phyloP scores from a whole-genome alignment of 2,797 vertebrate genomes.

The Nannoperca australis region DNA sequence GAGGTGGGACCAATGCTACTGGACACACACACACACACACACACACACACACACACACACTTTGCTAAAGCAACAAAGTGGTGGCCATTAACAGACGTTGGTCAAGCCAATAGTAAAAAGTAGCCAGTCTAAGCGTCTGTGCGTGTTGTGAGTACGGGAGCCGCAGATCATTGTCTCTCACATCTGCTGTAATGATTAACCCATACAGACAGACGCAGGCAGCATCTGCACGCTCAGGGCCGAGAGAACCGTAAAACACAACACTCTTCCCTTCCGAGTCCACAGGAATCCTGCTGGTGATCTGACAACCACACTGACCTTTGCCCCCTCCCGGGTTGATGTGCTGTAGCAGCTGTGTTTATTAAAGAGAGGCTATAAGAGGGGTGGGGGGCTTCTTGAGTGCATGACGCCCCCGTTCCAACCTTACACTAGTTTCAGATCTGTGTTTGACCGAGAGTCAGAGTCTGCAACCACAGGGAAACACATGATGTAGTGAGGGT shows the following conservation, averaged over 20 bases:
- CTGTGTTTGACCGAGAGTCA: not conserved
- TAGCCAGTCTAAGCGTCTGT: not conserved
- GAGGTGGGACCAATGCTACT: constrained; percentile 27
- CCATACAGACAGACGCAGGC: constrained; percentile 38
- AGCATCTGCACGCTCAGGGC: constrained; percentile 2
- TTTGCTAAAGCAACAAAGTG: constrained; percentile 6
- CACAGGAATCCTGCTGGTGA: constrained; percentile 48
- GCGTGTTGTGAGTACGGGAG: not conserved
- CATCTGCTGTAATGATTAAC: constrained; percentile 71
- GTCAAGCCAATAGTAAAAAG: constrained; percentile 12
- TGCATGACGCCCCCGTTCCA: not conserved
- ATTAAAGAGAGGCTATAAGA: constrained; percentile 24
- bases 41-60: constrained; percentile 4
- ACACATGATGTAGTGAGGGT: constrained; percentile 14
- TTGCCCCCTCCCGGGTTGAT: constrained; percentile 49
- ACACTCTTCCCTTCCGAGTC: constrained; percentile 21
- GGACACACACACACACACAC: constrained; percentile 12
- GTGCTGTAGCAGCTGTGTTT: constrained; percentile 69
- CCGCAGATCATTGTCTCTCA: constrained; percentile 33
- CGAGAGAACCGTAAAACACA: constrained; percentile 38
- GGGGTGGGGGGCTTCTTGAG: constrained; percentile 6
- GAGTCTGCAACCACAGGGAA: not conserved
- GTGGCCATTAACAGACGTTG: constrained; percentile 3
- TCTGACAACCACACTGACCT: constrained; percentile 48
- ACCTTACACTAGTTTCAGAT: constrained; percentile 10